Base-by-base conservation (phyloP, 2,797 vertebrate species). In the Danio choprae region DNA sequence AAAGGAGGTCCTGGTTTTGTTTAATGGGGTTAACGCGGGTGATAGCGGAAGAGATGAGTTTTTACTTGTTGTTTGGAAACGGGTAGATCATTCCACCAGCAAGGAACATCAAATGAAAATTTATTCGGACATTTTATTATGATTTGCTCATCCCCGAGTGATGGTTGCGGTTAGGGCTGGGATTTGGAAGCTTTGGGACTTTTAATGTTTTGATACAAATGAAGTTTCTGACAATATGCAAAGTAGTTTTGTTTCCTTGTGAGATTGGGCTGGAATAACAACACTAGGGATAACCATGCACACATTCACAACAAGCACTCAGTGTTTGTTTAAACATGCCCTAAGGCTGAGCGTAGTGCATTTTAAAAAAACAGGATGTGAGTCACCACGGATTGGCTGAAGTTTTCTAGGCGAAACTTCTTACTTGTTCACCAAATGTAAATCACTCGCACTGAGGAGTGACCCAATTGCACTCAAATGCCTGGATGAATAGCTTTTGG, bases 341-440 rank as follows among this genome's bases (percentile, higher is more conserved):
- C 6, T 22, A 55, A n/a, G 8, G 16, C 60, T 70, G 36, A 69
- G 18, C 36, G 1, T 73, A 29, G 18, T 59, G 11, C 2, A 0
- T 70, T 62, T 43, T 55, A 6, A 58, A n/a, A 70, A 70, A 81
- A 75, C 70, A 84, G 79, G 83, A 79, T 71, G 73, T 65, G 43
- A 84, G 75, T 75, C 64, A 68, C 18, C 20, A 36, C 10, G 15
- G 15, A 63, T 58, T 15, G 16, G 13, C 11, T 8, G 46, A 60
- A 43, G 12, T 29, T 58, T 79, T 62, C 58, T 22, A 6, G 4
- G 43, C 36, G 40, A 78, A 78, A 59, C 76, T 36, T 29, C 29
- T 29, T 29, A 29, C 29, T 29, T 4, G 15, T 55, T 77, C 77
- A 56, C 41, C 67, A 40, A 71, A 67, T 65, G 16, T 36, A 67